A percentile compares a stretch with the other conserved stretches of the same genome.
Evolutionary conservation across 2,888 invertebrate genomes (phyloP).

Genomic region (Ferrisia virgata): DNA sequence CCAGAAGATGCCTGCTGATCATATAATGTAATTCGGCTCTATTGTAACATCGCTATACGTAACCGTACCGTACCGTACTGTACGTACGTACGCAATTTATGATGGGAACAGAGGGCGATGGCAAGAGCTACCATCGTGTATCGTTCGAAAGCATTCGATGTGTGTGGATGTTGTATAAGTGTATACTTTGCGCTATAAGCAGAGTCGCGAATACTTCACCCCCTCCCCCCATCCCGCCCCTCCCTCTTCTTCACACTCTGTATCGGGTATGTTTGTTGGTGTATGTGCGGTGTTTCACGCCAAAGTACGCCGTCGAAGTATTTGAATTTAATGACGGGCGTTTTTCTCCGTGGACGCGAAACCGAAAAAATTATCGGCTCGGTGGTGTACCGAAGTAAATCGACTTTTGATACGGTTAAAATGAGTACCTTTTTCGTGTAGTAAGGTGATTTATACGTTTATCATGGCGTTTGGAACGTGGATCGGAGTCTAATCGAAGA

Average conservation of each 20-base stretch:
- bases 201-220: neutral
- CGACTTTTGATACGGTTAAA: slow-evolving; percentile 14
- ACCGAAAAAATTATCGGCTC: slow-evolving; percentile 26
- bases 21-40: slow-evolving; percentile 45
- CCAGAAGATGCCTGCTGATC: slow-evolving; percentile 44
- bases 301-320: neutral
- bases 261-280: too few relatives aligned
- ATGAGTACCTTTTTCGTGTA: neutral
- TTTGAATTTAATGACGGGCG: slow-evolving; percentile 43
- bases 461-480: neutral
- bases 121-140: neutral
- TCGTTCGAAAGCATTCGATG: neutral
- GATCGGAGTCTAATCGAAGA: too few relatives aligned
- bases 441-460: neutral
- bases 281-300: neutral
- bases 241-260: neutral
- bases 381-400: neutral
- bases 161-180: neutral
- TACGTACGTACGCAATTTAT: slow-evolving; percentile 32
- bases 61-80: neutral
- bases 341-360: neutral
- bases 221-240: neutral
- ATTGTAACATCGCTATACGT: slow-evolving; percentile 32
- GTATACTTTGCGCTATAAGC: neutral
- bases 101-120: neutral